These are phyloP conservation scores for Grapholita molesta DNA, from an alignment of 1,140 invertebrate species.

Conservation along the genomic window DNA sequence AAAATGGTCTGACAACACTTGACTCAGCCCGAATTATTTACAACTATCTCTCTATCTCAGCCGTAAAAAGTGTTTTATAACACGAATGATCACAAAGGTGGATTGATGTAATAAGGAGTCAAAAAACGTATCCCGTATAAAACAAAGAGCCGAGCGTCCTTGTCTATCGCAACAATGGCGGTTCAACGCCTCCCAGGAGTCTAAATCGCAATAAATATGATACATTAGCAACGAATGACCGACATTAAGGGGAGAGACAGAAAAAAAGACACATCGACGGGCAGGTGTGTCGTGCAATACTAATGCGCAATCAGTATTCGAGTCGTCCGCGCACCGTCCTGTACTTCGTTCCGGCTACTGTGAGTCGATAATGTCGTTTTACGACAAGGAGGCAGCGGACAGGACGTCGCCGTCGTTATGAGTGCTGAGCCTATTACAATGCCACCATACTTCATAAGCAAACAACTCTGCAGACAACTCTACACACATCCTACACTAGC, in stretches of 20 bases:
- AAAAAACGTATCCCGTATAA: slow-evolving; percentile 25
- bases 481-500: slow-evolving; percentile 39
- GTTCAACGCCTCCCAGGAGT: slow-evolving; percentile 49
- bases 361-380: slow-evolving; percentile 76
- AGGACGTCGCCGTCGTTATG: slow-evolving; percentile 76
- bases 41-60: slow-evolving; percentile 29
- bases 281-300: slow-evolving; percentile 74
- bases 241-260: slow-evolving; percentile 74
- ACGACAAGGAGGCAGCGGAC: slow-evolving; percentile 62
- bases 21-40: slow-evolving; percentile 54
- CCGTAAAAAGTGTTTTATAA: slow-evolving; percentile 16
- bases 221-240: slow-evolving; percentile 72
- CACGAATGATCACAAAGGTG: not conserved
- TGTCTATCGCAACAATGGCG: slow-evolving; percentile 51
- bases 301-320: slow-evolving; percentile 76
- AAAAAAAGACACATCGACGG: slow-evolving; percentile 64
- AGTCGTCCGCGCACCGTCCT: slow-evolving; percentile 69
- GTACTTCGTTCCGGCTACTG: slow-evolving; percentile 76
- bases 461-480: slow-evolving; percentile 50
- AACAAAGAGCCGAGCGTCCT: slow-evolving; percentile 53
- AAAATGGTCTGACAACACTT: slow-evolving; percentile 66
- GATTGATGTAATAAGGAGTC: slow-evolving; percentile 1
- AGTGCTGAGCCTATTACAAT: slow-evolving; percentile 74
- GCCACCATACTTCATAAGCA: slow-evolving; percentile 65
- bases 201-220: slow-evolving; percentile 71